A percentile compares a stretch with the other conserved stretches of the same genome.
phyloP scores from a whole-genome alignment of 2,113 vertebrate species.

The Pseudorhombus dupliciocellatus region DNA sequence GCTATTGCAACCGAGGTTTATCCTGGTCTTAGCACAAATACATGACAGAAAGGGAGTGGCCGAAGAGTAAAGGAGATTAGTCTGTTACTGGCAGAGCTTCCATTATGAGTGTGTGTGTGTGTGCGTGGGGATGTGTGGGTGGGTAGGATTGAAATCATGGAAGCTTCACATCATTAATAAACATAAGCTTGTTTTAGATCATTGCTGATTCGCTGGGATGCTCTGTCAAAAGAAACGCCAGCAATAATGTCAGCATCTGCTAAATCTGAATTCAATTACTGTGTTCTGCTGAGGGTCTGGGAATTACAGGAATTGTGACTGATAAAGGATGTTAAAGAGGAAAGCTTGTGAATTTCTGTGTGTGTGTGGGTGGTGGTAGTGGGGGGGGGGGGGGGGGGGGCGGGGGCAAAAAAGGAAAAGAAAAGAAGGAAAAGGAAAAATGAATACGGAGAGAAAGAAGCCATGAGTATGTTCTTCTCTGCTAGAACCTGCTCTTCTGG shows the following conservation, averaged over 20 bases:
- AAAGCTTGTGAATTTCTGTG: conserved; percentile 17
- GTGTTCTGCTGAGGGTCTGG: conserved; percentile 12
- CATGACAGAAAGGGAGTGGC: conserved; percentile 61
- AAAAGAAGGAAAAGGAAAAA: not conserved
- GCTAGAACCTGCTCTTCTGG: conserved; percentile 50
- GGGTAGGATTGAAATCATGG: conserved; percentile 45
- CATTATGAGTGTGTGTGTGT: conserved; percentile 32
- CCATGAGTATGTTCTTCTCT: conserved; percentile 38
- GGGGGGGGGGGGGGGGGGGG: not conserved
- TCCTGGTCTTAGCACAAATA: conserved; percentile 49
- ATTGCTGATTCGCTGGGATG: conserved; percentile 28
- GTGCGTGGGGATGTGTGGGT: conserved; percentile 21
- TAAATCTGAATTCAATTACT: conserved; percentile 30
- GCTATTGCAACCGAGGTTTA: conserved; percentile 44
- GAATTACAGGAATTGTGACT: conserved; percentile 32
- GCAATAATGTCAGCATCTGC: conserved; percentile 18
- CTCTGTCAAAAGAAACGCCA: conserved; percentile 44
- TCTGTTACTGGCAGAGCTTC: conserved; percentile 51
- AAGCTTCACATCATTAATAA: conserved; percentile 58
- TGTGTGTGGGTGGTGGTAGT: not conserved
- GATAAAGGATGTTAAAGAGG: conserved; percentile 23
- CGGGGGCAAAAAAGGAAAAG: conserved; percentile 5
- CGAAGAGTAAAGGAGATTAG: conserved; percentile 53
- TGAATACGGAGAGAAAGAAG: conserved; percentile 19
- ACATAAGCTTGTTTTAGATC: conserved; percentile 44